Conservation (phyloP, 2,888 invertebrate genomes). For the Tenthredo amoena region DNA sequence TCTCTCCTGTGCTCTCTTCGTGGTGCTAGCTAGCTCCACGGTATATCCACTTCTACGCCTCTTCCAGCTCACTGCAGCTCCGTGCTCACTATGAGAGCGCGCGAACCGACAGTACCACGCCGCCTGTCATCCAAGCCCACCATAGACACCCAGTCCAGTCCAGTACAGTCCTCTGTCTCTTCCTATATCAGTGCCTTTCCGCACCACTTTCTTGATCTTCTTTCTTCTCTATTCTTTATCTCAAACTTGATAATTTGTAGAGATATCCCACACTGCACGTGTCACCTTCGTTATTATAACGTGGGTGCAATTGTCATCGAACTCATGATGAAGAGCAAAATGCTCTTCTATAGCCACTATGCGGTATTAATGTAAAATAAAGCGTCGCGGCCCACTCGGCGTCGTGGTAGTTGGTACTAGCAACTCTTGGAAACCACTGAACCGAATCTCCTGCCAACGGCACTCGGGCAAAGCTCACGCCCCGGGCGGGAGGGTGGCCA, state of each 20-base stretch:
- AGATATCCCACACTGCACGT: neutral
- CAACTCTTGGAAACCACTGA: conserved; percentile 69
- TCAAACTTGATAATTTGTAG: neutral
- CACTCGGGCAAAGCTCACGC: conserved; percentile 50
- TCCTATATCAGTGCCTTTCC: neutral
- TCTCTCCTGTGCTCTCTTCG: conserved; percentile 27
- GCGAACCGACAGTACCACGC: conserved; percentile 51
- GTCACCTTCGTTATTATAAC: neutral
- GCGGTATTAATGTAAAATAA: neutral
- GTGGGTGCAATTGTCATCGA: neutral
- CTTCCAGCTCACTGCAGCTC: conserved; percentile 8
- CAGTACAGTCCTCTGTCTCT: neutral
- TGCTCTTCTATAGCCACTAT: neutral
- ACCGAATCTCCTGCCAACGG: conserved; percentile 60
- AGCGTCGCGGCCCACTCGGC: conserved; percentile 24
- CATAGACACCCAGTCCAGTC: neutral
- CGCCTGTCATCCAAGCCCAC: conserved; percentile 39
- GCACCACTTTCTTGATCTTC: neutral
- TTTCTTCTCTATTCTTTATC: neutral
- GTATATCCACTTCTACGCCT: conserved; percentile 22
- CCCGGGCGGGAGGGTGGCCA: conserved; percentile 11
- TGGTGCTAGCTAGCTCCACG: conserved; percentile 4
- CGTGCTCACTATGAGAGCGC: conserved; percentile 33
- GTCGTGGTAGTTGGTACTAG: conserved; percentile 52
- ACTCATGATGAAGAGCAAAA: neutral